A percentile compares a stretch with the other conserved stretches of the same genome.
These are phyloP conservation scores for Gadus macrocephalus DNA, from an alignment of 2,113 vertebrate species.

Conservation along the genomic window DNA sequence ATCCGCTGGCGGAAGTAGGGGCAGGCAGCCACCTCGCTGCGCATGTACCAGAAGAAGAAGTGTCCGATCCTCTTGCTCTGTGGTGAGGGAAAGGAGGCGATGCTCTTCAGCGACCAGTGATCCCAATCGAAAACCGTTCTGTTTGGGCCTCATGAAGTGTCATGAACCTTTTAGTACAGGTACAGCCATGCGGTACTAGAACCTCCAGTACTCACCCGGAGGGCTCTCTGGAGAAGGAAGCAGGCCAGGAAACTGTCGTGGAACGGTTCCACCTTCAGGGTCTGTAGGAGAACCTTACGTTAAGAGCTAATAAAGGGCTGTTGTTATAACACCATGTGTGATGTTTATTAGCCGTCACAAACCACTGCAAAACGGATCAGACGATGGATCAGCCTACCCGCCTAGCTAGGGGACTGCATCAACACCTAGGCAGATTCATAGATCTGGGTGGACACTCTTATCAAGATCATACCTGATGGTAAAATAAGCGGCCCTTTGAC, in stretches of 20 bases:
- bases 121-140: neutral
- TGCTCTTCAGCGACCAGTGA: neutral
- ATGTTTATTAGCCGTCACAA: no score
- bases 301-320: no score
- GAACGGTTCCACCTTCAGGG: constrained; percentile 76
- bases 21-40: constrained; percentile 71
- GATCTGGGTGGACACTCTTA: neutral
- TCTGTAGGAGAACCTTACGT: constrained; percentile 44
- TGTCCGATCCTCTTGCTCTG: constrained; percentile 80
- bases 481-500: no score
- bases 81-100: neutral
- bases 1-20: constrained; percentile 72
- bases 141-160: no score
- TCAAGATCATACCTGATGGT: no score
- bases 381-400: no score
- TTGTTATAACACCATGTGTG: no score
- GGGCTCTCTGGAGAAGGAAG: constrained; percentile 72
- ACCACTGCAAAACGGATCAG: no score
- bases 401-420: neutral
- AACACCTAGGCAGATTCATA: no score
- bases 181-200: neutral
- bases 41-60: constrained; percentile 79
- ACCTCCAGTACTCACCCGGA: constrained; percentile 62
- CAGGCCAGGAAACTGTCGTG: constrained; percentile 74
- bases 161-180: neutral